Conservation (phyloP, 2,797 vertebrate genomes). For the Acanthopagrus latus region DNA sequence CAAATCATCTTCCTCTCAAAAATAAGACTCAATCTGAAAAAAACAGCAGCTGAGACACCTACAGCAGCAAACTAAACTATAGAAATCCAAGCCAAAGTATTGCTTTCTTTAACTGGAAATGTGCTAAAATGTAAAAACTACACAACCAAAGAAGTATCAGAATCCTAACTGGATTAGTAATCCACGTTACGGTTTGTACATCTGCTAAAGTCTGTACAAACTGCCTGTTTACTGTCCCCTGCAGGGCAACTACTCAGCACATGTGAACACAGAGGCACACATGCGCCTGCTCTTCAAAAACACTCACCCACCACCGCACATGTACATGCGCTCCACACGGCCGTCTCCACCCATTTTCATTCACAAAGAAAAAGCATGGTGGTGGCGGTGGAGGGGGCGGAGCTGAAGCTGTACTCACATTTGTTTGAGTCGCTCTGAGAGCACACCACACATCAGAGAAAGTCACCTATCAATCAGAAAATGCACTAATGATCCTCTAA, state of each 20-base stretch:
- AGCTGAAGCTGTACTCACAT: slow-evolving; percentile 46
- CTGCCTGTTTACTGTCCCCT: slow-evolving; percentile 68
- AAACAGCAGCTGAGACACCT: neutral
- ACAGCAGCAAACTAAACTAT: too few species aligned
- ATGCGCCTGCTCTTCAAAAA: slow-evolving; percentile 33
- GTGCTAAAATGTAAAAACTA: neutral
- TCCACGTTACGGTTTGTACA: slow-evolving; percentile 13
- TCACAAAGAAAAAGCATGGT: slow-evolving; percentile 65
- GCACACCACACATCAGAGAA: slow-evolving; percentile 47
- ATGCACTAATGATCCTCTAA: neutral
- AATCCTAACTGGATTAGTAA: neutral
- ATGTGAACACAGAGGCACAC: slow-evolving; percentile 27
- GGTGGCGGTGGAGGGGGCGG: slow-evolving; percentile 36
- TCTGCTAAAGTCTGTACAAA: slow-evolving; percentile 11
- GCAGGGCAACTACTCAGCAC: slow-evolving; percentile 46
- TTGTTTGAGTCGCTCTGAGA: slow-evolving; percentile 61
- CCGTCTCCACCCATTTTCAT: slow-evolving; percentile 73
- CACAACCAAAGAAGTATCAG: too few species aligned
- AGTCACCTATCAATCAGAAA: slow-evolving; percentile 14
- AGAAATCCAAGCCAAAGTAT: neutral
- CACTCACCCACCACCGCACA: slow-evolving; percentile 18
- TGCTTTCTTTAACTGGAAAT: neutral
- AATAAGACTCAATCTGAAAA: neutral
- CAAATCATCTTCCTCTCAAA: too few species aligned
- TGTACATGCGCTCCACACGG: slow-evolving; percentile 29